Conservation (phyloP, 2,113 vertebrate species). For the Rallus limicola region DNA sequence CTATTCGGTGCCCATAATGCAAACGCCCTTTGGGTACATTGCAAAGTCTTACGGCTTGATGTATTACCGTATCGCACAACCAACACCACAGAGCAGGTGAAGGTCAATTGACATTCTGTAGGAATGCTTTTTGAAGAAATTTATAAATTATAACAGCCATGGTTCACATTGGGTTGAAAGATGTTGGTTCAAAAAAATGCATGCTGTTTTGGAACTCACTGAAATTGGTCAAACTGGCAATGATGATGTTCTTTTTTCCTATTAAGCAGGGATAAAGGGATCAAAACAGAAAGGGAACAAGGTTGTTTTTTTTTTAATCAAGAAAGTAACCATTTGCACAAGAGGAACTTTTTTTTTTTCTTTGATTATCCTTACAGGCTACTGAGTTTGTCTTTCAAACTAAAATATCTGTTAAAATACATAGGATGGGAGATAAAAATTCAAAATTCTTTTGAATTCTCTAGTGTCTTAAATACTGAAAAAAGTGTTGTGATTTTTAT, state of each 20-base stretch:
- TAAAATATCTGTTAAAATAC: not conserved
- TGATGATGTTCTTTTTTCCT: not conserved
- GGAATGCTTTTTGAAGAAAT: not conserved
- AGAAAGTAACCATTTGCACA: not conserved
- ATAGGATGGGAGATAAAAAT: not conserved
- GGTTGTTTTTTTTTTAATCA: not conserved
- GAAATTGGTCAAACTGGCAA: not conserved
- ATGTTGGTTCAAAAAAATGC: not conserved
- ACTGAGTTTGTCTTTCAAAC: not conserved
- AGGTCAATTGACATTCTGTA: not conserved
- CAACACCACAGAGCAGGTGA: not conserved
- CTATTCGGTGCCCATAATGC: not conserved
- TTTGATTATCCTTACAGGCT: not conserved
- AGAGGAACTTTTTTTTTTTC: not conserved
- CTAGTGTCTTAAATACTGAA: not conserved
- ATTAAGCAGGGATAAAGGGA: fast-evolving
- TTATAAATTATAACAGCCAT: not conserved
- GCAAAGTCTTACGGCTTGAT: fast-evolving
- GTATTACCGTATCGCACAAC: not conserved
- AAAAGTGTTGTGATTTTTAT: not conserved
- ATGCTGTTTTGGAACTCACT: not conserved
- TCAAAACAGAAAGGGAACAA: not conserved
- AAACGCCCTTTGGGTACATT: not conserved
- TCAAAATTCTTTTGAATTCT: not conserved
- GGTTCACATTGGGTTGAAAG: not conserved